A percentile compares a stretch with the other conserved stretches of the same genome.
Evolutionary conservation across 53 echinoderm and acorn worm genomes (phyloP).

Genomic region (Temnopleurus reevesii): DNA sequence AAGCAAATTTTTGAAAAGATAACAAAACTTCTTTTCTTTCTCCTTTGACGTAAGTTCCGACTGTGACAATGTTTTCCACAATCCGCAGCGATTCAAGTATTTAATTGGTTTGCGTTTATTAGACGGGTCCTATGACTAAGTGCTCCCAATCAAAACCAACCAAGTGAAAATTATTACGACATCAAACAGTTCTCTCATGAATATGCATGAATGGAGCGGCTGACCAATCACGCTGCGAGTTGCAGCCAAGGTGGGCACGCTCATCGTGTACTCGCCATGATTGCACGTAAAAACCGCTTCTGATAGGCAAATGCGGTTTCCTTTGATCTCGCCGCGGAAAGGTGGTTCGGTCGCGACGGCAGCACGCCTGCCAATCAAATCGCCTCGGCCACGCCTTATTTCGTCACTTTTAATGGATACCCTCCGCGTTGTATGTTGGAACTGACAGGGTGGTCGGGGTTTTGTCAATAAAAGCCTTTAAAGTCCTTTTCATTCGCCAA

Average conservation of each 20-base stretch:
- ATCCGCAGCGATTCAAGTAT: slow-evolving; percentile 3
- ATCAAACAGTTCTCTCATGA: background rate
- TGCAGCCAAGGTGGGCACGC: slow-evolving; percentile 11
- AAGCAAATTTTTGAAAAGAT: background rate
- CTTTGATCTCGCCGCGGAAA: slow-evolving; percentile 34
- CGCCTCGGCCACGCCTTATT: slow-evolving; percentile 29
- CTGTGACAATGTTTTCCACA: background rate
- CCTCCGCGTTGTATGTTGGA: background rate
- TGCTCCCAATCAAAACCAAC: background rate
- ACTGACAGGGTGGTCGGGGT: slow-evolving; percentile 43
- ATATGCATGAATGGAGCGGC: background rate
- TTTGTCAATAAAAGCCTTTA: slow-evolving; percentile 44
- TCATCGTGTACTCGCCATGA: slow-evolving; percentile 30
- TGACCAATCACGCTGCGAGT: slow-evolving; percentile 7
- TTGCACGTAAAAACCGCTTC: background rate
- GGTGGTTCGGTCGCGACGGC: background rate
- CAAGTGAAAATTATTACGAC: slow-evolving; percentile 10
- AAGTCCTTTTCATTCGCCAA: slow-evolving; percentile 15
- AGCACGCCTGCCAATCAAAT: background rate
- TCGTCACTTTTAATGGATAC: slow-evolving; percentile 48
- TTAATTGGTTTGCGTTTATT: slow-evolving; percentile 36
- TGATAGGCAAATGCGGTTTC: background rate
- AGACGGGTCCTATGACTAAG: slow-evolving; percentile 15
- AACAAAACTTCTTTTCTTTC: background rate
- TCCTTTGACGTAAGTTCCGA: background rate